Evolutionary conservation across 1,140 invertebrate species (phyloP).

Genomic region (Batillaria attramentaria): DNA sequence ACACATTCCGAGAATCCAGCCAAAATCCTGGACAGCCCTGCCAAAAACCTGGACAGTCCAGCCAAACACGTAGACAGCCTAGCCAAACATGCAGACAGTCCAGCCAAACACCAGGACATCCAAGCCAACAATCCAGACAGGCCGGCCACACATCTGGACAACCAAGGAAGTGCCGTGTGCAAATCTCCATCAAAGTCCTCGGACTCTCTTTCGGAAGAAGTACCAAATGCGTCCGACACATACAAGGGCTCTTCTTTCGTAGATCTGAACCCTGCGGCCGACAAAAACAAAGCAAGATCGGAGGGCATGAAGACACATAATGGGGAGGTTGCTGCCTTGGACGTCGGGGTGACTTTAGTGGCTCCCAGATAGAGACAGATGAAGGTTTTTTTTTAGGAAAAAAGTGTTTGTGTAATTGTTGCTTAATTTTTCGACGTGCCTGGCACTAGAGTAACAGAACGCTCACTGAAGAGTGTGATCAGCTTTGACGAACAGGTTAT

Average conservation of each 20-base stretch:
- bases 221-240: too few species aligned
- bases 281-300: background rate
- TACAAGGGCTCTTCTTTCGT: background rate
- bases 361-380: background rate
- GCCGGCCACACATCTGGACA: background rate
- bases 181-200: background rate
- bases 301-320: background rate
- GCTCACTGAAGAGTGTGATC: too few species aligned
- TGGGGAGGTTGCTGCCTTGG: background rate
- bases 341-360: background rate
- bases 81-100: background rate
- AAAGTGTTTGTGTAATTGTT: background rate
- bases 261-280: constrained; percentile 15
- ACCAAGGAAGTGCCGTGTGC: background rate
- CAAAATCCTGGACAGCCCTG: background rate
- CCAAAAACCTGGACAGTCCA: background rate
- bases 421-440: background rate
- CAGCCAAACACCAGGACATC: background rate
- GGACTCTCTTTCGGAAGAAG: background rate
- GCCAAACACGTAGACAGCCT: background rate
- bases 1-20: background rate
- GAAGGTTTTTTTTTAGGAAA: background rate
- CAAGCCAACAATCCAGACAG: background rate
- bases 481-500: too few species aligned
- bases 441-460: background rate